Evolutionary conservation across 2,888 invertebrate species (phyloP).

Genomic region (Isoperla grammatica): DNA sequence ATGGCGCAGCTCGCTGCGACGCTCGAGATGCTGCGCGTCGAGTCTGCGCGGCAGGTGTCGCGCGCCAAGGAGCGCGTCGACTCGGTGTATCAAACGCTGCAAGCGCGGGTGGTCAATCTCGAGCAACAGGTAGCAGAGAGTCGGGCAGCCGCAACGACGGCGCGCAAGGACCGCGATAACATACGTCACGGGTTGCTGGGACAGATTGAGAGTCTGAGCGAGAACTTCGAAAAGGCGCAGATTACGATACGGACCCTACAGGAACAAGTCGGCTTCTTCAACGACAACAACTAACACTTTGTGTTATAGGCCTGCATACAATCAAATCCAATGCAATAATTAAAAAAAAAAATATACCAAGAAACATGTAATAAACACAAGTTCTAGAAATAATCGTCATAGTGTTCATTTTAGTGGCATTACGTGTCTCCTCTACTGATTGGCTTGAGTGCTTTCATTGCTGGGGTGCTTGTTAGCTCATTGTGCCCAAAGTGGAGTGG

Average conservation of each 20-base stretch:
- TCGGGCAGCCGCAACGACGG: slow-evolving; percentile 56
- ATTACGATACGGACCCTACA: slow-evolving; percentile 57
- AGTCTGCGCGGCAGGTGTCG: slow-evolving; percentile 59
- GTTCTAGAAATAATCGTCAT: too few relatives aligned
- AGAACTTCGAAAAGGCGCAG: slow-evolving; percentile 62
- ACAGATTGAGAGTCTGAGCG: slow-evolving; percentile 59
- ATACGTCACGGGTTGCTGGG: slow-evolving; percentile 63
- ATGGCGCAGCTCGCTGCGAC: slow-evolving; percentile 59
- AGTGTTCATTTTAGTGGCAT: too few relatives aligned
- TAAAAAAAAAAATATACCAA: too few relatives aligned
- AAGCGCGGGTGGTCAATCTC: slow-evolving; percentile 59
- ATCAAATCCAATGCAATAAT: too few relatives aligned
- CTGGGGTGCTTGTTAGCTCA: too few relatives aligned
- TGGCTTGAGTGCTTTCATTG: too few relatives aligned
- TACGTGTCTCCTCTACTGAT: too few relatives aligned
- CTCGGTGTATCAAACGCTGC: slow-evolving; percentile 55
- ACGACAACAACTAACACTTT: too few relatives aligned
- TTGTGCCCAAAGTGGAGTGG: too few relatives aligned
- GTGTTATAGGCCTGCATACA: too few relatives aligned
- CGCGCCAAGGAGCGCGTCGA: slow-evolving; percentile 62
- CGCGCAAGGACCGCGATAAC: slow-evolving; percentile 64
- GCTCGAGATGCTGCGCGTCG: slow-evolving; percentile 60
- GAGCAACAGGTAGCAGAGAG: slow-evolving; percentile 60
- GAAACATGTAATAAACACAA: too few relatives aligned
- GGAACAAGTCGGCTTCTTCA: too few relatives aligned